These are phyloP conservation scores for Neodiprion pinetum DNA, from an alignment of 1,140 invertebrate genomes.

Conservation along the genomic window DNA sequence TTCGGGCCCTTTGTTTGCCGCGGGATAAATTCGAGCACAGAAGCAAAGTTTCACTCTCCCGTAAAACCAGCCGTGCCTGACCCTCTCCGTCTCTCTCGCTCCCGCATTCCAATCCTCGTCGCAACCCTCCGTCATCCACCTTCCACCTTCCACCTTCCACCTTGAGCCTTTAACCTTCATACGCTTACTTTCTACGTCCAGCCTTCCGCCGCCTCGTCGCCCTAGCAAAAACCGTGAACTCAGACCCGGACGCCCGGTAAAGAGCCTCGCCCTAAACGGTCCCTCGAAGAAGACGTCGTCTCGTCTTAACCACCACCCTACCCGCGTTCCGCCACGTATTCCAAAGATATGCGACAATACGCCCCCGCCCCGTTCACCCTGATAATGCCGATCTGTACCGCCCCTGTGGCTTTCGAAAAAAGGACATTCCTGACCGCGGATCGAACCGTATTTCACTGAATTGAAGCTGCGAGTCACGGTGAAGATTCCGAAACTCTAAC, in stretches of 20 bases:
- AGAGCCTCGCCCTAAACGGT: conserved; percentile 4
- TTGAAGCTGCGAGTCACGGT: no score
- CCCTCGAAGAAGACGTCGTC: background rate
- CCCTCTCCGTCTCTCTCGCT: background rate
- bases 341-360: no score
- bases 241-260: background rate
- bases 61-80: conserved; percentile 4
- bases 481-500: no score
- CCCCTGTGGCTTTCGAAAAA: no score
- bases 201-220: background rate
- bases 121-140: background rate
- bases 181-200: background rate
- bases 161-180: background rate
- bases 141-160: background rate
- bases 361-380: no score
- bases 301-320: background rate
- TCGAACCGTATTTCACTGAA: no score
- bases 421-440: no score
- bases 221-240: background rate
- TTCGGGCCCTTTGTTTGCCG: background rate
- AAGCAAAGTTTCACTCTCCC: conserved; percentile 7
- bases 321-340: no score
- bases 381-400: no score
- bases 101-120: background rate
- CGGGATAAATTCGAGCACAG: conserved; percentile 3